These are phyloP conservation scores for Platorchestia sp. DNA, from an alignment of 1,140 invertebrate genomes.

Conservation along the genomic window DNA sequence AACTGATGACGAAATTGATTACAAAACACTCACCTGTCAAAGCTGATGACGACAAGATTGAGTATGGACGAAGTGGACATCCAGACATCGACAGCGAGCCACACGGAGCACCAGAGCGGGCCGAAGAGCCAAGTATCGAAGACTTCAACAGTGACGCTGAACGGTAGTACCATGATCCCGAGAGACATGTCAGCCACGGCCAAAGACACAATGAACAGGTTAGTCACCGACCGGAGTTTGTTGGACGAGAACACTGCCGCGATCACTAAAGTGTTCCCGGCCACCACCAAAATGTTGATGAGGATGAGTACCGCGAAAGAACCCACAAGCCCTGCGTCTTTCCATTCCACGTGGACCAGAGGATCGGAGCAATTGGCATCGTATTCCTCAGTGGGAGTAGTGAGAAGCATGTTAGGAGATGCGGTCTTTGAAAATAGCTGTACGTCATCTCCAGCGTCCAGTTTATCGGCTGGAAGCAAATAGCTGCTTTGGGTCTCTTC, in stretches of 20 bases:
- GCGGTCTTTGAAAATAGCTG: not conserved
- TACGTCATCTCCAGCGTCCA: conserved; percentile 20
- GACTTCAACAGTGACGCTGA: conserved; percentile 68
- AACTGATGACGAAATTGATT: no score
- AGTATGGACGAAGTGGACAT: conserved; percentile 96
- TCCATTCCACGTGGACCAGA: conserved; percentile 82
- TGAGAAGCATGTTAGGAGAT: not conserved
- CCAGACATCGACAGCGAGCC: conserved; percentile 95
- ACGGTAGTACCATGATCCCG: conserved; percentile 84
- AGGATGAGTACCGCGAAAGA: conserved; percentile 83
- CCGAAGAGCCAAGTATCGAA: conserved; percentile 93
- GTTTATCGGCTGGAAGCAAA: not conserved
- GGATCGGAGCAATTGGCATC: conserved; percentile 78
- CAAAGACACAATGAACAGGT: conserved; percentile 94
- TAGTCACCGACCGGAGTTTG: conserved; percentile 92
- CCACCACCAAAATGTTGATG: conserved; percentile 88
- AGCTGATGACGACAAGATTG: conserved; percentile 79
- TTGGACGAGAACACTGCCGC: conserved; percentile 89
- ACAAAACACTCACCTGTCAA: conserved; percentile 72
- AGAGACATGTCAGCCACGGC: conserved; percentile 93
- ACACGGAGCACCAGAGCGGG: conserved; percentile 90
- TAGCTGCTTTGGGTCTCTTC: not conserved
- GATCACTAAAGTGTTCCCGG: conserved; percentile 92
- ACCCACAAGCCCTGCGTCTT: conserved; percentile 80
- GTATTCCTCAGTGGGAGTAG: not conserved